A percentile compares a stretch with the other conserved stretches of the same genome.
Conservation (phyloP, 2,888 invertebrate genomes). For the Sussaba pulchella region DNA sequence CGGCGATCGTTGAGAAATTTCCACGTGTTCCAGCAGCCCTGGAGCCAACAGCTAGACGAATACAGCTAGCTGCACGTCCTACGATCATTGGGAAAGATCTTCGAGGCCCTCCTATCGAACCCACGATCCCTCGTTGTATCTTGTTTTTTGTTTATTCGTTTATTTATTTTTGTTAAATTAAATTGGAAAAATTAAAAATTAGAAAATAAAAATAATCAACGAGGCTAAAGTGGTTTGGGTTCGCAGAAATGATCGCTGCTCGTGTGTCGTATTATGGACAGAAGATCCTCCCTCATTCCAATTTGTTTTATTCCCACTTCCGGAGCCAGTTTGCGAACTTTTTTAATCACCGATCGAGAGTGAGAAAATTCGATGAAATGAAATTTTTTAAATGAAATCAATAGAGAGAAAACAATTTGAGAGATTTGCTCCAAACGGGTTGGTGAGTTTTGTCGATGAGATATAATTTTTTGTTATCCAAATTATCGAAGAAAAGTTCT, state of each 20-base stretch:
- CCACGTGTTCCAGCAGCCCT: slow-evolving; percentile 59
- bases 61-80: slow-evolving; percentile 50
- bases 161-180: background rate
- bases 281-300: slow-evolving; percentile 92
- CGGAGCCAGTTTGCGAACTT: slow-evolving; percentile 86
- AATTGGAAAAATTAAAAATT: background rate
- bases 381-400: background rate
- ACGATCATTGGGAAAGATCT: background rate
- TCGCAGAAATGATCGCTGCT: slow-evolving; percentile 93
- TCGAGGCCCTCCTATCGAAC: too few species aligned
- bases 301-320: slow-evolving; percentile 87
- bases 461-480: too few species aligned
- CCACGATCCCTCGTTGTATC: background rate
- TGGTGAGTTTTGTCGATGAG: too few species aligned
- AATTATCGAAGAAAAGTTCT: too few species aligned
- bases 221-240: slow-evolving; percentile 85
- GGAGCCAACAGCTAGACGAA: slow-evolving; percentile 42
- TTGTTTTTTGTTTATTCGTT: background rate
- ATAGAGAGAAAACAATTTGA: background rate
- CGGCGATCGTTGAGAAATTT: slow-evolving; percentile 60
- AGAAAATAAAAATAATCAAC: background rate
- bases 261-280: slow-evolving; percentile 91
- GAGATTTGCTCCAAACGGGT: too few species aligned
- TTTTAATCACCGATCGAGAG: slow-evolving; percentile 65
- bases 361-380: too few species aligned